Evolutionary conservation across 2,797 vertebrate species (phyloP).

Genomic region (Chelon auratus): DNA sequence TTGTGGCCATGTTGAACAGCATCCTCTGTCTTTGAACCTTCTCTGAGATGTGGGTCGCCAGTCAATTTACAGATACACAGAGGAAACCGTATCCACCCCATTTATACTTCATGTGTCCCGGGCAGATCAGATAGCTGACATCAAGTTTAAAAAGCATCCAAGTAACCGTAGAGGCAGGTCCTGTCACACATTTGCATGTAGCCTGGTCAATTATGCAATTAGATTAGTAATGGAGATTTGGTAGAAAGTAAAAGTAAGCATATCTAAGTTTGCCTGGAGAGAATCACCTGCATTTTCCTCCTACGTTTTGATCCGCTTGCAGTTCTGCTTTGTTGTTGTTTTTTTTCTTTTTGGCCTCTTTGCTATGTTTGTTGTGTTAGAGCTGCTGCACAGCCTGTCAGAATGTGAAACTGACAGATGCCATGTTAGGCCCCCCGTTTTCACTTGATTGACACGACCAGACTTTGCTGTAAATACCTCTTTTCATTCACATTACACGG

Average conservation of each 20-base stretch:
- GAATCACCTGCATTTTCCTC: no score
- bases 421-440: background rate
- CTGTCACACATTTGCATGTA: background rate
- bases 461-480: conserved; percentile 9
- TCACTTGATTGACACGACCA: background rate
- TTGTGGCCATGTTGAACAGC: conserved; percentile 3
- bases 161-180: background rate
- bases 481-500: conserved; percentile 13
- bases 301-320: background rate
- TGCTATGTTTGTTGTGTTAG: background rate
- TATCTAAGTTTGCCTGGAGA: background rate
- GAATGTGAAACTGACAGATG: conserved; percentile 3
- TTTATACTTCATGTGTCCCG: background rate
- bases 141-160: background rate
- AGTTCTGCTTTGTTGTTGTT: background rate
- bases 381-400: background rate
- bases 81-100: background rate
- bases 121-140: background rate
- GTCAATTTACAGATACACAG: no score
- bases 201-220: conserved; percentile 1
- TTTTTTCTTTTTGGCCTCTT: background rate
- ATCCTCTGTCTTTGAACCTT: conserved; percentile 1
- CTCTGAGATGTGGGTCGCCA: background rate
- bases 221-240: conserved; percentile 3
- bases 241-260: background rate